Percentiles rank a stretch among this genome's conserved stretches.
Evolutionary conservation across 1,140 invertebrate species (phyloP).

Genomic region (Drosophila sp.): DNA sequence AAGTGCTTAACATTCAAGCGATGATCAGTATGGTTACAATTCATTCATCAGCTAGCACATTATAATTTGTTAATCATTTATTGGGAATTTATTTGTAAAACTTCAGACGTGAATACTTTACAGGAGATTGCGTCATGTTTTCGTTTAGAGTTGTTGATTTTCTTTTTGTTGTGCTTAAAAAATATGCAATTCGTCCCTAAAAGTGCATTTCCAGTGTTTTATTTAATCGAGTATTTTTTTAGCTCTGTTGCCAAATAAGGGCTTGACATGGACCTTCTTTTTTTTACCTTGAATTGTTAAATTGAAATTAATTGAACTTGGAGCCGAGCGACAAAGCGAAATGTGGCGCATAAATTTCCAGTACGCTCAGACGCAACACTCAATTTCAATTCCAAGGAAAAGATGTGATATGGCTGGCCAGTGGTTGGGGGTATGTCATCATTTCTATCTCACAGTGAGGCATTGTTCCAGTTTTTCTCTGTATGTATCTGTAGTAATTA

Average conservation of each 20-base stretch:
- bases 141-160: background rate
- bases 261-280: slow-evolving; percentile 43
- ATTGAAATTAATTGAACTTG: slow-evolving; percentile 76
- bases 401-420: slow-evolving; percentile 44
- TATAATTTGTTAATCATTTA: slow-evolving; percentile 59
- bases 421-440: slow-evolving; percentile 57
- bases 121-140: slow-evolving; percentile 28
- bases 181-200: slow-evolving; percentile 53
- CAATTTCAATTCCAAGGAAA: slow-evolving; percentile 79
- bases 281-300: slow-evolving; percentile 71
- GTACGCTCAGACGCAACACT: slow-evolving; percentile 45
- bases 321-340: slow-evolving; percentile 34
- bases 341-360: slow-evolving; percentile 67
- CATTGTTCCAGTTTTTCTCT: slow-evolving; percentile 23
- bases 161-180: background rate
- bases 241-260: slow-evolving; percentile 62
- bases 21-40: slow-evolving; percentile 44
- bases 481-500: slow-evolving; percentile 3
- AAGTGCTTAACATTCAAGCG: slow-evolving; percentile 43
- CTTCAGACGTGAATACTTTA: slow-evolving; percentile 38
- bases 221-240: slow-evolving; percentile 31
- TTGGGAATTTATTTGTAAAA: slow-evolving; percentile 27
- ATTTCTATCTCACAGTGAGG: slow-evolving; percentile 37
- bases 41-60: slow-evolving; percentile 30
- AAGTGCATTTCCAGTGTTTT: slow-evolving; percentile 54